Base-by-base conservation (phyloP, 2,797 vertebrate genomes). In the Characodon lateralis region DNA sequence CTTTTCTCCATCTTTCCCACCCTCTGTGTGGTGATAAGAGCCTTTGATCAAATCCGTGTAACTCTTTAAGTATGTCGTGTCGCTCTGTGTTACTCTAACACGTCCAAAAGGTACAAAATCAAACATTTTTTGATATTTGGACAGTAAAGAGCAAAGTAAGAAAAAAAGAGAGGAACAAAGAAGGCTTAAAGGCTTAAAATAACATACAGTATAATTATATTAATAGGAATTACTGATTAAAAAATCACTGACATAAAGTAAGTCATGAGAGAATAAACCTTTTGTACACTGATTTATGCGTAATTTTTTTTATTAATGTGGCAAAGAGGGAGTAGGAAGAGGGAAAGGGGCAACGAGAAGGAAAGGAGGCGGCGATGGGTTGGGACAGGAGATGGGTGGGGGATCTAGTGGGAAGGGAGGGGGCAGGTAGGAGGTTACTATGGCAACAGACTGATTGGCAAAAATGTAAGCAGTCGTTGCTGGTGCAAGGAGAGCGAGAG, bases 381-480 rank as follows among this genome's bases (percentile, higher is more conserved):
- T 9, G 86, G 80, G 85, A 85, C 85, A 77, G 85, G 84, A 59
- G 78, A 84, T 83, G 78, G 80, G 59, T 55, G 68, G 78, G 72
- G 12, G 46, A 66, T 41, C 28, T 6, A 3, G 24, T 65, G 58
- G 48, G 72, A 63, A 58, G 66, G 71, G 73, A 83, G 85, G 84
- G 89, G 95, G 95, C 95, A 96, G 94, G 95, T 96, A 94, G 90
- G 89, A 93, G 70, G 97, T 98, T 95, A 92, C 96, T 96, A 97
- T 97, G 94, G 97, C 96, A 98, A 98, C 97, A 97, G 97, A 97
- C 97, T 98, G 97, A 99, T 98, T 99, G 98, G 97, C 97, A 98
- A 98, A 98, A 98, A 97, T 97, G 97, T 97, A 97, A 97, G 97
- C 97, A 96, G 97, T 97, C 95, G 96, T 96, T 94, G 96, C 95